A percentile compares a stretch with the other conserved stretches of the same genome.
phyloP scores from a whole-genome alignment of 64 coral and sea anemone genomes.

The Stylophora pistillata region DNA sequence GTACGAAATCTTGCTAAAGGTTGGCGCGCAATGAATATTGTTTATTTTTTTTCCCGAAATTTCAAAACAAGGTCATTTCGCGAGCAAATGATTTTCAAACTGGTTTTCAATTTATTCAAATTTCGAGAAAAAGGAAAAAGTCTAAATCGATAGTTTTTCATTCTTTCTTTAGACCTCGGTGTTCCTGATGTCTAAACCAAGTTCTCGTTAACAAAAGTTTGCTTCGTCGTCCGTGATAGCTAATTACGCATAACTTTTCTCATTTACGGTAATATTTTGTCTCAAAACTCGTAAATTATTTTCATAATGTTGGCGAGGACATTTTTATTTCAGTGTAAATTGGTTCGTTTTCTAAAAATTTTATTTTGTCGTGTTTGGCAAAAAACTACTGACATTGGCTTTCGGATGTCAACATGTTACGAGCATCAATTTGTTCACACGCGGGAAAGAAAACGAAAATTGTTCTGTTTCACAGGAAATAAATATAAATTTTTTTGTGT shows the following conservation, averaged over 20 bases:
- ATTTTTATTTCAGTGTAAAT: background rate
- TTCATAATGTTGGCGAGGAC: background rate
- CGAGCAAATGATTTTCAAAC: background rate
- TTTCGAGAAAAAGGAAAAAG: too few species aligned
- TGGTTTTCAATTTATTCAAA: background rate
- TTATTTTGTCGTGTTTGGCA: background rate
- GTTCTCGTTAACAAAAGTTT: too few species aligned
- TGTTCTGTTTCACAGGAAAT: background rate
- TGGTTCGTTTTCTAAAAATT: background rate
- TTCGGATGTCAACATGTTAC: background rate
- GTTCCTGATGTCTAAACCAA: too few species aligned
- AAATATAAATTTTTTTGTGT: background rate
- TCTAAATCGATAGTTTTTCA: too few species aligned
- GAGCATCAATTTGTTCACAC: background rate
- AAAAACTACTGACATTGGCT: background rate
- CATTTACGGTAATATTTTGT: background rate
- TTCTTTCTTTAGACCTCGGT: too few species aligned
- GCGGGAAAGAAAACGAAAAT: constrained; percentile 1
- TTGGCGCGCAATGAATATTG: constrained; percentile 23
- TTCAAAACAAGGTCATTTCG: background rate
- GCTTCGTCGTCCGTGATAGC: too few species aligned
- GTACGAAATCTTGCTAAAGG: constrained; percentile 76
- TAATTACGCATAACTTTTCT: background rate
- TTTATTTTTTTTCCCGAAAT: background rate
- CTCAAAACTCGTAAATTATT: background rate